Base-by-base conservation (phyloP, 2,888 invertebrate genomes). In the Coenonympha glycerion region DNA sequence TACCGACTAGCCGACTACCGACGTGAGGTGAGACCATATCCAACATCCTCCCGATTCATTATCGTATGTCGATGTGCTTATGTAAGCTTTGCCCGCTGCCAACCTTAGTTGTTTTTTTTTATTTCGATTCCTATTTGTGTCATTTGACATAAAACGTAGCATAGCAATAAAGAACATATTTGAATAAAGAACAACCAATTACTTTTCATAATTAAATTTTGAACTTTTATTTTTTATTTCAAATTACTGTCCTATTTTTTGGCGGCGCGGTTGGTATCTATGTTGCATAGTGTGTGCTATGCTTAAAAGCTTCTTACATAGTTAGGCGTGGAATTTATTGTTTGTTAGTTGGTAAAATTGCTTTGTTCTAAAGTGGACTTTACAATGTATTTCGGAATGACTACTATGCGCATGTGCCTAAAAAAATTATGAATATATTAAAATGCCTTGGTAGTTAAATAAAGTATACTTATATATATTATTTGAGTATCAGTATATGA, bases 231-330 rank as follows among this genome's bases (percentile, higher is more conserved):
- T n/a, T n/a, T n/a, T n/a, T n/a, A n/a, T n/a, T n/a, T n/a, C n/a
- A n/a, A n/a, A n/a, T n/a, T n/a, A n/a, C n/a, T n/a, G n/a, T n/a
- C n/a, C n/a, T n/a, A n/a, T 33, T 33, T 16, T 28, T n/a, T 15
- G 16, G 19, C 21, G 15, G 21, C 4, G 22, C n/a, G n/a, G n/a
- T n/a, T n/a, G n/a, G n/a, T 16, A 15, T 15, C 30, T 30, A 19
- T 28, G 37, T 45, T 39, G 26, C 39, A 26, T 37, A 33, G 24
- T 28, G 39, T 37, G 37, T 15, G 39, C 22, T 24, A 39, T 3
- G 24, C 39, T 39, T 39, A 24, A n/a, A 37, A 16, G 24, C 39
- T 39, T 24, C 15, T 24, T 39, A 24, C 4, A 15, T 16, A 24
- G 39, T 39, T 6, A 15, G 4, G 39, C 39, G 39, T 39, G 24